Evolutionary conservation across 2,797 vertebrate genomes (phyloP).

Genomic region (Fistularia tabacaria): DNA sequence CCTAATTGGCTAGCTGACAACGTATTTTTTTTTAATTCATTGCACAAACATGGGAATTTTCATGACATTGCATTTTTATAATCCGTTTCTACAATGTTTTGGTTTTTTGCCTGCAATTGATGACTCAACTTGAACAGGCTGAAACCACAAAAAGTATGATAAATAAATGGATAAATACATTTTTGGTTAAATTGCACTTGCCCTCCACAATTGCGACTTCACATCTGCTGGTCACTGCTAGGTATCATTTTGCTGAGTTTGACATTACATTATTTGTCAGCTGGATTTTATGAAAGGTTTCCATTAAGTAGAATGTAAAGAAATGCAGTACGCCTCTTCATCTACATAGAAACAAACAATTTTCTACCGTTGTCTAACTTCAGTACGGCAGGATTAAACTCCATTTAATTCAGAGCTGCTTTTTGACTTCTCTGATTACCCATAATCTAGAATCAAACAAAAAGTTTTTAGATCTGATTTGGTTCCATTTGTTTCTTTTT

Average conservation of each 20-base stretch:
- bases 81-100: slow-evolving; percentile 44
- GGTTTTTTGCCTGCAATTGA: slow-evolving; percentile 46
- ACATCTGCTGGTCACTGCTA: too few species aligned
- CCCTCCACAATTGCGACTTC: too few species aligned
- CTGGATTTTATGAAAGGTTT: too few species aligned
- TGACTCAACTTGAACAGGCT: background rate
- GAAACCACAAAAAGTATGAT: too few species aligned
- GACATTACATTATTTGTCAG: background rate
- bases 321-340: slow-evolving; percentile 10
- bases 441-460: slow-evolving; percentile 30
- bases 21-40: slow-evolving; percentile 59
- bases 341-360: slow-evolving; percentile 29
- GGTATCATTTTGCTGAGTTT: too few species aligned
- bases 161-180: too few species aligned
- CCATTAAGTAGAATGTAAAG: background rate
- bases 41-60: slow-evolving; percentile 34
- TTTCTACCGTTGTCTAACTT: too few species aligned
- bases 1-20: slow-evolving; percentile 55
- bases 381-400: slow-evolving; percentile 21
- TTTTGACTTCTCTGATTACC: slow-evolving; percentile 20
- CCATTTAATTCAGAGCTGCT: background rate
- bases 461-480: slow-evolving; percentile 20
- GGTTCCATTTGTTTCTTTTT: too few species aligned
- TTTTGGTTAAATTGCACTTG: too few species aligned
- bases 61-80: slow-evolving; percentile 48